Evolutionary conservation across 2,113 vertebrate species (phyloP).

Genomic region (Ochotona curzoniae): DNA sequence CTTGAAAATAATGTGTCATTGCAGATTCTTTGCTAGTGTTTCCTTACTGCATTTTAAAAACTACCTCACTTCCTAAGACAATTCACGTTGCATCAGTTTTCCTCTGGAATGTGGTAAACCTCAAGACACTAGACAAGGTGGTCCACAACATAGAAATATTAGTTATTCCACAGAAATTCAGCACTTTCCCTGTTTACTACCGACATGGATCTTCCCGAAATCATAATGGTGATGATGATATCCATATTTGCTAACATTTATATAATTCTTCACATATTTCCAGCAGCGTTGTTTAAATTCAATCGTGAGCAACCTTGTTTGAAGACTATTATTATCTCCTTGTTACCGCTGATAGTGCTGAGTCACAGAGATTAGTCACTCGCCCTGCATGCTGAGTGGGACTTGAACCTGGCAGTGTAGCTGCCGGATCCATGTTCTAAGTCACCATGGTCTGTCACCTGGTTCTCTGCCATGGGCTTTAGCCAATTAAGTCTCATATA

Average conservation of each 20-base stretch:
- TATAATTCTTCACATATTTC: neutral
- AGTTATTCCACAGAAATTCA: neutral
- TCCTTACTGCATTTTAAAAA: neutral
- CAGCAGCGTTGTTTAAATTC: neutral
- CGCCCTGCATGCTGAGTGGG: neutral
- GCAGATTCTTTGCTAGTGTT: neutral
- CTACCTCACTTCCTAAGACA: neutral
- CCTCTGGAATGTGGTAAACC: neutral
- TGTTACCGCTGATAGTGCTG: neutral
- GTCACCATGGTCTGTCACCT: fast-evolving
- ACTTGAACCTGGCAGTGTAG: neutral
- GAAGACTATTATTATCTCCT: neutral
- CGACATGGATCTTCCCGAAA: neutral
- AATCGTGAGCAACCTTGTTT: neutral
- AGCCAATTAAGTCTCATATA: neutral
- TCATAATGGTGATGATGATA: neutral
- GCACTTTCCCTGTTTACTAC: neutral
- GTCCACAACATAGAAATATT: neutral
- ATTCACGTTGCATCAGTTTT: neutral
- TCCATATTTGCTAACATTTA: neutral
- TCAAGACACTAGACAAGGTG: neutral
- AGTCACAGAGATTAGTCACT: neutral
- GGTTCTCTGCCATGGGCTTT: neutral
- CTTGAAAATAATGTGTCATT: neutral
- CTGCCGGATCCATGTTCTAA: neutral